Evolutionary conservation across 2,888 invertebrate species (phyloP), one percentile per base, ranked within the genome.

Genomic region (Lissocephala sabroskyi): DNA sequence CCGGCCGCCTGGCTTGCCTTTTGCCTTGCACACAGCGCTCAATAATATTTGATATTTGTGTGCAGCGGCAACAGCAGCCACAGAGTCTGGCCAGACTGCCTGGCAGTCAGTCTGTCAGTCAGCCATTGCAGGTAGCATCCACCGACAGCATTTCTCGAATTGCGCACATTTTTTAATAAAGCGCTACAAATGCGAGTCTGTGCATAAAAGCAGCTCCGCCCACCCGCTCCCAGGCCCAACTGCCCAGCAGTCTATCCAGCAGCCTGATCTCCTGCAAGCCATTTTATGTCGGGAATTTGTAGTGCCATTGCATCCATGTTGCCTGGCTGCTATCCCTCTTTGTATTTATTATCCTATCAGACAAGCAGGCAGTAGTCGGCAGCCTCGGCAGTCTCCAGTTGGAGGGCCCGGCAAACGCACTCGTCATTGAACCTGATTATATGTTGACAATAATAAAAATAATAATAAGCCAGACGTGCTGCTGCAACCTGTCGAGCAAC

Each of bases 151-250:
- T 65, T 65, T 59, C 64, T 68, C 62, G 49, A 60, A 65, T 65
- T 53, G 67, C 56, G 56, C 57, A 66, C 68, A 68, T 68, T 73
- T 71, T 73, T 61, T 68, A 73, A 71, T 71, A 68, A 71, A 73
- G 68, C 58, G 48, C 62, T 53, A 60, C 59, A 67, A 63, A 61
- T 56, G 56, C 50, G 50, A 30, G 44, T n/a, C n/a, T n/a, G n/a
- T 35, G 33, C 53, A 65, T 61, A 57, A 57, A 62, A 55, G 60
- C 7, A 41, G 10, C 29, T 13, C 28, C 16, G 14, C 28, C 11
- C 23, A n/a, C n/a, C n/a, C n/a, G n/a, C n/a, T n/a, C n/a, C n/a
- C n/a, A n/a, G n/a, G n/a, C n/a, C n/a, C n/a, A n/a, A n/a, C n/a
- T n/a, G n/a, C n/a, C n/a, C n/a, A n/a, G n/a, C n/a, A n/a, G n/a